phyloP scores from a whole-genome alignment of 2,113 vertebrate genomes.

The Podiceps cristatus region DNA sequence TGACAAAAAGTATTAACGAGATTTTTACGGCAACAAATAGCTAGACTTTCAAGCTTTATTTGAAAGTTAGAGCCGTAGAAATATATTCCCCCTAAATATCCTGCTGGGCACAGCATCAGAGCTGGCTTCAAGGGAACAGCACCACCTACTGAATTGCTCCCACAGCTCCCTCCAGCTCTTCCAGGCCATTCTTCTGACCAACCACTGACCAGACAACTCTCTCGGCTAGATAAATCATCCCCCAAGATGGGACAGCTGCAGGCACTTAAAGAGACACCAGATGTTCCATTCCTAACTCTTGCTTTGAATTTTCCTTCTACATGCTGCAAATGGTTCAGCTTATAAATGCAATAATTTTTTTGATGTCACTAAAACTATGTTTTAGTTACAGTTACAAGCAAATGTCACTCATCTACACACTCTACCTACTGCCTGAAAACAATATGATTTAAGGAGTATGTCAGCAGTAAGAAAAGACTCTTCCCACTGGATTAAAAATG shows the following conservation, averaged over 20 bases:
- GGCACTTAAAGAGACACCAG: background rate
- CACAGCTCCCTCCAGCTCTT: background rate
- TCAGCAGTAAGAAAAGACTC: constrained; percentile 72
- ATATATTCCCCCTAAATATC: background rate
- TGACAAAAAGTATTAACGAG: background rate
- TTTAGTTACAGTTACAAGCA: constrained; percentile 66
- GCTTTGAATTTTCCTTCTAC: constrained; percentile 17
- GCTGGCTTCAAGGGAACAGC: constrained; percentile 21
- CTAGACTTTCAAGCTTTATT: background rate
- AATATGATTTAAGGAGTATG: constrained; percentile 69
- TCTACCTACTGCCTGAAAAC: constrained; percentile 70
- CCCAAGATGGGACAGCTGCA: background rate
- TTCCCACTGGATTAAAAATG: constrained; percentile 72
- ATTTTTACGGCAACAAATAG: background rate
- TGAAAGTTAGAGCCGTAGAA: background rate
- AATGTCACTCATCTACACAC: constrained; percentile 70
- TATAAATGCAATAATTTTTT: constrained; percentile 53
- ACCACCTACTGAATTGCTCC: background rate
- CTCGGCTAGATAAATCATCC: background rate
- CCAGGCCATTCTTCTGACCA: background rate
- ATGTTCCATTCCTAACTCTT: background rate
- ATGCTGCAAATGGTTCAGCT: constrained; percentile 21
- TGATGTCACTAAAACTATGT: constrained; percentile 68
- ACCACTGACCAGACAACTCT: background rate
- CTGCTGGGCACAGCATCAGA: background rate